A percentile compares a stretch with the other conserved stretches of the same genome.
Conservation (phyloP, 2,888 invertebrate genomes). For the Nomada hirtipes region DNA sequence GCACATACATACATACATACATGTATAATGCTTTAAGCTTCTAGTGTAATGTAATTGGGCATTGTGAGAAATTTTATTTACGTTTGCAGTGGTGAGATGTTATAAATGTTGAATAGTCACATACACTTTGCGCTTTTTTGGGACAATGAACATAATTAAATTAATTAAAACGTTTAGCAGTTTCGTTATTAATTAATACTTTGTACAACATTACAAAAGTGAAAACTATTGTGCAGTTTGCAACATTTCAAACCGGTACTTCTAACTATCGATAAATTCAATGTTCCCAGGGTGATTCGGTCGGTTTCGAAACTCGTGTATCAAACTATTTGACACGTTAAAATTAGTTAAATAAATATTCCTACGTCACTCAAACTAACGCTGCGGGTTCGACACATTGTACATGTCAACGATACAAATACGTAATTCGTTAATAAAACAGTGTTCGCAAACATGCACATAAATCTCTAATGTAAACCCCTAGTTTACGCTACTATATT, state of each 20-base stretch:
- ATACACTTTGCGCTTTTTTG: too few species aligned
- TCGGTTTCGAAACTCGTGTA: neutral
- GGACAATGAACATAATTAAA: neutral
- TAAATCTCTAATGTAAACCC: neutral
- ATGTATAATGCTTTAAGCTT: too few species aligned
- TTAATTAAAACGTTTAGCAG: neutral
- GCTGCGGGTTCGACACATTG: slow-evolving; percentile 7
- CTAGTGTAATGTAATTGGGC: too few species aligned
- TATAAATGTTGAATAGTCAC: too few species aligned
- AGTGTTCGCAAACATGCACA: neutral
- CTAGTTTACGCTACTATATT: neutral
- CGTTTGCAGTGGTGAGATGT: too few species aligned
- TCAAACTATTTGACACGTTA: slow-evolving; percentile 26
- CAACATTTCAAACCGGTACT: neutral
- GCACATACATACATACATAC: too few species aligned
- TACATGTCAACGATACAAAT: neutral
- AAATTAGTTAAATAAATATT: slow-evolving; percentile 14
- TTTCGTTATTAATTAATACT: neutral
- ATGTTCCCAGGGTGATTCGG: neutral
- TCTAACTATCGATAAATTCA: slow-evolving; percentile 15
- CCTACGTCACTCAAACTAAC: neutral
- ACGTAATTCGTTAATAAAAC: neutral
- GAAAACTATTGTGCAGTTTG: neutral
- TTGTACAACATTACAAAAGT: neutral
- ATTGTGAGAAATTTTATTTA: too few species aligned